phyloP scores from a whole-genome alignment of 2,797 vertebrate genomes.

The Oceanodroma leucorhoa region DNA sequence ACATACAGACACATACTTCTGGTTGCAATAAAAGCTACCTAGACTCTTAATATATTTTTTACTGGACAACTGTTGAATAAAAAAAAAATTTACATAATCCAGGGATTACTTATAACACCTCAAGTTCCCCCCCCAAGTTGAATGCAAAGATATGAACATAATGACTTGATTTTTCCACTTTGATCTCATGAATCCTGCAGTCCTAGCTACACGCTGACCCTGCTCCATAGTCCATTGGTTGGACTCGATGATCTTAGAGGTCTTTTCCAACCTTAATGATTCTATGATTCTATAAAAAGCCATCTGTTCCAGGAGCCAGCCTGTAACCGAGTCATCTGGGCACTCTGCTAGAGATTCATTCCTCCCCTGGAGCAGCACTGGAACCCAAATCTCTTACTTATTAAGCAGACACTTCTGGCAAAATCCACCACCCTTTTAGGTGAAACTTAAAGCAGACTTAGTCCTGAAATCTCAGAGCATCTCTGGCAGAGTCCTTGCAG shows the following conservation, averaged over 20 bases:
- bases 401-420: not conserved
- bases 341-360: not conserved
- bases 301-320: not conserved
- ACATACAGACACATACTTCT: not conserved
- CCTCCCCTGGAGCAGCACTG: not conserved
- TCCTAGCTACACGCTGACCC: not conserved
- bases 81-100: not conserved
- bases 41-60: not conserved
- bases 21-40: not conserved
- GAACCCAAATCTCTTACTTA: not conserved
- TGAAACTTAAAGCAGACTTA: not conserved
- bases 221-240: rapidly evolving
- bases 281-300: too few relatives aligned
- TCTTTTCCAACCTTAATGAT: too few relatives aligned
- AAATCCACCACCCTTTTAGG: not conserved
- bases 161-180: not conserved
- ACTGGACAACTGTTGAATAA: not conserved
- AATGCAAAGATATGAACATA: not conserved
- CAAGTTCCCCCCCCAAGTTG: not conserved
- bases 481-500: not conserved
- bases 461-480: not conserved
- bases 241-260: too few relatives aligned
- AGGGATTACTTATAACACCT: not conserved
- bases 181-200: not conserved
- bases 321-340: not conserved